Conservation (phyloP, 2,888 invertebrate genomes). For the Trissolcus brochymenae region DNA sequence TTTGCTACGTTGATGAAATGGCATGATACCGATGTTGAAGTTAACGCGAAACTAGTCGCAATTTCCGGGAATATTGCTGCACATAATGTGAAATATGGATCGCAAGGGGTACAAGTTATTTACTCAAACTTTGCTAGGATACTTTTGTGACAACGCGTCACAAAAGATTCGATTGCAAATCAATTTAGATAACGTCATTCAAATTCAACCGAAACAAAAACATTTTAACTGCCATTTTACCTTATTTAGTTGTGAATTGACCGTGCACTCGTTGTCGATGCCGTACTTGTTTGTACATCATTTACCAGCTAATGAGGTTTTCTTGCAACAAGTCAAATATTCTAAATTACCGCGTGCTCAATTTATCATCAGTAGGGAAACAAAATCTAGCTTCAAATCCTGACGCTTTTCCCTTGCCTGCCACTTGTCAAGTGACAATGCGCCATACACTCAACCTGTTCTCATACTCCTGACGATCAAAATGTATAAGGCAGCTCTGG, state of each 20-base stretch:
- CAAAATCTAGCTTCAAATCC: not conserved
- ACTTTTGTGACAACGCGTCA: not conserved
- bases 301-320: slow-evolving; percentile 31
- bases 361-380: slow-evolving; percentile 28
- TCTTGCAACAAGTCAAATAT: slow-evolving; percentile 24
- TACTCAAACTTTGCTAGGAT: slow-evolving; percentile 17
- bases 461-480: slow-evolving; percentile 27
- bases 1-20: slow-evolving; percentile 61
- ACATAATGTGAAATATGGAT: slow-evolving; percentile 51
- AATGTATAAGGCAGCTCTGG: slow-evolving; percentile 31
- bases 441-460: not conserved
- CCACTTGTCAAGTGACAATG: not conserved
- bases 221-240: slow-evolving; percentile 15
- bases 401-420: not conserved
- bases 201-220: slow-evolving; percentile 13
- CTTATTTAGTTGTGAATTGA: slow-evolving; percentile 11
- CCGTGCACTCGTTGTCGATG: slow-evolving; percentile 1
- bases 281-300: not conserved
- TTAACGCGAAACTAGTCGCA: slow-evolving; percentile 45
- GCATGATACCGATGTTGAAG: slow-evolving; percentile 59
- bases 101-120: slow-evolving; percentile 30
- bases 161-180: no score
- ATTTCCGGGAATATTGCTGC: slow-evolving; percentile 44
- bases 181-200: no score
- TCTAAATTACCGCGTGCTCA: slow-evolving; percentile 32